Percentiles rank a stretch among this genome's conserved stretches.
These are phyloP conservation scores for Pterois miles DNA, from an alignment of 2,797 vertebrate species.

Conservation along the genomic window DNA sequence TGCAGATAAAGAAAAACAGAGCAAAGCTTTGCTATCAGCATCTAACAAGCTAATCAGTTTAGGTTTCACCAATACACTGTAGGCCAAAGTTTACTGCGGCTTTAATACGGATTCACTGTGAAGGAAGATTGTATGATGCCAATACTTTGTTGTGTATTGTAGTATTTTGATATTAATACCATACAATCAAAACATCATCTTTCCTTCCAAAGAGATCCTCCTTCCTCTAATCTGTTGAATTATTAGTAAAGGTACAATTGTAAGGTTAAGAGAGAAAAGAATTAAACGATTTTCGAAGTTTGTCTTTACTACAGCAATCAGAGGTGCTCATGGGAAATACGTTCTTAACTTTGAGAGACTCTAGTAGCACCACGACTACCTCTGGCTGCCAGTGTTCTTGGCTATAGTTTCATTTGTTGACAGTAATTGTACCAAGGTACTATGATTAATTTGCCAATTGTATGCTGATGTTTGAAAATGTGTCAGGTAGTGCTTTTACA, in stretches of 20 bases:
- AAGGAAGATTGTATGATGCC: slow-evolving; percentile 10
- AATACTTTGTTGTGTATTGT: neutral
- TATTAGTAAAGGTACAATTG: neutral
- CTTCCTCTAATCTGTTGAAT: neutral
- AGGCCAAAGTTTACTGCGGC: slow-evolving; percentile 52
- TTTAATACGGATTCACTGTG: slow-evolving; percentile 26
- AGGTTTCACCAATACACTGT: slow-evolving; percentile 54
- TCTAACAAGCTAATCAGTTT: slow-evolving; percentile 76
- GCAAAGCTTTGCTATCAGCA: slow-evolving; percentile 68
- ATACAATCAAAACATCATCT: neutral
- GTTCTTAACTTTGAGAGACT: slow-evolving; percentile 4
- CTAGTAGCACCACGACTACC: neutral
- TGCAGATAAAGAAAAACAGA: slow-evolving; percentile 73
- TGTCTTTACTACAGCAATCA: neutral
- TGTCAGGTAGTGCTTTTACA: slow-evolving; percentile 20
- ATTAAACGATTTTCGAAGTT: neutral
- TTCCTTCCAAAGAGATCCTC: neutral
- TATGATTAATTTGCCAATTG: slow-evolving; percentile 29
- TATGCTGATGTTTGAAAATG: slow-evolving; percentile 27
- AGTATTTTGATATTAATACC: neutral
- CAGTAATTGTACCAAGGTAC: slow-evolving; percentile 43
- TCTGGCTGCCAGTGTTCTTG: slow-evolving; percentile 40
- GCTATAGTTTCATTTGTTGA: slow-evolving; percentile 51
- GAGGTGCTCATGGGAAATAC: neutral
- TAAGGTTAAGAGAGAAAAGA: neutral